phyloP scores from a whole-genome alignment of 2,888 invertebrate genomes.

The Acanthopleura granulata region DNA sequence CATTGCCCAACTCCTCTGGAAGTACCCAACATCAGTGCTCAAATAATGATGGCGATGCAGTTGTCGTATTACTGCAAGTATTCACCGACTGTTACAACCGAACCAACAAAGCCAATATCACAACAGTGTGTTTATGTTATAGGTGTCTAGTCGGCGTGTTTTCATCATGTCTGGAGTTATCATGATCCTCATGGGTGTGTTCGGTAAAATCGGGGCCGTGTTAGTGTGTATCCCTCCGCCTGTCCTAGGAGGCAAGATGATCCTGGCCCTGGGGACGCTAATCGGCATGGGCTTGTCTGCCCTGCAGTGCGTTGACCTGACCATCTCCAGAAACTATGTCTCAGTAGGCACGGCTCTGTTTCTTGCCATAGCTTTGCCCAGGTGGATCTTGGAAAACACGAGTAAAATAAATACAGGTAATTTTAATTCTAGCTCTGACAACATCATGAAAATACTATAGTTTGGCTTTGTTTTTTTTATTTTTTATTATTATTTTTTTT shows the following conservation, averaged over 20 bases:
- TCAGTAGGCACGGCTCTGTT: not conserved
- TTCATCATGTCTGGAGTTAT: not conserved
- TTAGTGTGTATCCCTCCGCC: conserved; percentile 5
- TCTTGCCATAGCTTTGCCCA: not conserved
- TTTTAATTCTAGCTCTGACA: no score
- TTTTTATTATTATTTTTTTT: no score
- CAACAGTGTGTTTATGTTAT: not conserved
- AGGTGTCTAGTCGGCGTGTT: conserved; percentile 12
- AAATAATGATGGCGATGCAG: no score
- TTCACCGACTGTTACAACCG: no score
- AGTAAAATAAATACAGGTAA: conserved; percentile 13
- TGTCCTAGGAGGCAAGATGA: conserved; percentile 12
- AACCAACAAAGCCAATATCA: no score
- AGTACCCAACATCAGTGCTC: no score
- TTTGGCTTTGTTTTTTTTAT: no score
- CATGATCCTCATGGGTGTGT: conserved; percentile 13
- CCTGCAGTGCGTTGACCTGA: conserved; percentile 10
- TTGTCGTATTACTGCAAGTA: no score
- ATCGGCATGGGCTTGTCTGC: conserved; percentile 10
- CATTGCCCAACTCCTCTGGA: no score
- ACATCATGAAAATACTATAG: no score
- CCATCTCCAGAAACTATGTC: not conserved
- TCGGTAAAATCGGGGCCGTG: conserved; percentile 11
- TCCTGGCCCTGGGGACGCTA: conserved; percentile 7
- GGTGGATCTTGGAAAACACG: conserved; percentile 3